phyloP scores from a whole-genome alignment of 1,140 invertebrate genomes.

The Bombus consobrinus region DNA sequence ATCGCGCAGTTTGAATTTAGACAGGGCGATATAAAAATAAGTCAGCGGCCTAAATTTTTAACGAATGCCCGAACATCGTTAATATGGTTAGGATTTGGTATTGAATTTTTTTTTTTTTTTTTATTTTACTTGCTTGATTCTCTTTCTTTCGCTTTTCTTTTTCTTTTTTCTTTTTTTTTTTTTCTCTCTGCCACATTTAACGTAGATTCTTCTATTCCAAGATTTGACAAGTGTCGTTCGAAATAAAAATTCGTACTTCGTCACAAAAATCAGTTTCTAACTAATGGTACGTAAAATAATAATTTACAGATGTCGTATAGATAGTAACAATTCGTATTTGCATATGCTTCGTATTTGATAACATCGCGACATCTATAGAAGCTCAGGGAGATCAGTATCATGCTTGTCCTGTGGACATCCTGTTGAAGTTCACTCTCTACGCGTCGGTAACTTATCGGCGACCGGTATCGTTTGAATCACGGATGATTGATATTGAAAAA shows the following conservation, averaged over 20 bases:
- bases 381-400: background rate
- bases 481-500: background rate
- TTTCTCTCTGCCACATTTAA: background rate
- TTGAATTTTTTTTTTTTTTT: background rate
- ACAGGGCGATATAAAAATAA: conserved; percentile 19
- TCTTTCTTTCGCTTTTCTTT: background rate
- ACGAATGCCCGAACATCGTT: conserved; percentile 23
- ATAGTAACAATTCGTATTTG: background rate
- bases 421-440: too few relatives aligned
- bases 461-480: background rate
- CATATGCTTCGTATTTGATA: background rate
- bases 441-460: background rate
- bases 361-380: background rate
- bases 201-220: too few relatives aligned
- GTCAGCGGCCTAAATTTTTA: conserved; percentile 30
- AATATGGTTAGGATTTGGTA: background rate
- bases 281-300: background rate
- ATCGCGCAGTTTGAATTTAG: conserved; percentile 12
- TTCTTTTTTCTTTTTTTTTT: too few relatives aligned
- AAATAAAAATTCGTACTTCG: background rate
- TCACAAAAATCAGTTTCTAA: background rate
- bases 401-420: background rate
- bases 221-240: background rate
- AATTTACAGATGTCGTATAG: background rate
- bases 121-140: background rate